Percentiles rank a stretch among this genome's conserved stretches.
These are phyloP conservation scores for Coptotermes formosanus DNA, from an alignment of 1,140 invertebrate species.

Conservation along the genomic window DNA sequence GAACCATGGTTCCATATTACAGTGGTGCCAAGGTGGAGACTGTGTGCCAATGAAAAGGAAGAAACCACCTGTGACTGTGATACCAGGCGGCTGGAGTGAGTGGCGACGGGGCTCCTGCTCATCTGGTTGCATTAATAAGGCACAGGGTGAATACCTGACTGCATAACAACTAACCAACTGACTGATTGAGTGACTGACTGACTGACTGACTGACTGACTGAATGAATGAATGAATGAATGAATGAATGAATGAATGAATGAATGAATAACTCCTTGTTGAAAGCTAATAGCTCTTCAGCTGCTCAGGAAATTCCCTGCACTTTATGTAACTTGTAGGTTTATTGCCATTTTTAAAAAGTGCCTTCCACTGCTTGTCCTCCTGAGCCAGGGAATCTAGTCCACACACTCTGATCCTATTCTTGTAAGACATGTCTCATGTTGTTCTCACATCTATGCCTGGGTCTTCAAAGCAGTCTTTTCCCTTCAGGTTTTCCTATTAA, in stretches of 20 bases:
- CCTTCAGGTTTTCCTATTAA: too few relatives aligned
- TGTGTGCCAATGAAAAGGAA: conserved; percentile 51
- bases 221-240: neutral
- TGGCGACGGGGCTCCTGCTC: conserved; percentile 61
- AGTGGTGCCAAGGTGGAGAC: conserved; percentile 67
- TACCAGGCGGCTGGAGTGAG: conserved; percentile 59
- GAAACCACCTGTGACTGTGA: conserved; percentile 43
- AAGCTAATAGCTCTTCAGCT: too few relatives aligned
- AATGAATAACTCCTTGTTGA: neutral
- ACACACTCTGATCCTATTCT: too few relatives aligned
- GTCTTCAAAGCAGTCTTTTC: too few relatives aligned
- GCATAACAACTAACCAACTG: neutral
- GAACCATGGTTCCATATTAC: neutral
- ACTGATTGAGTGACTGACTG: conserved; percentile 1
- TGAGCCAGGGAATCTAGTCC: too few relatives aligned
- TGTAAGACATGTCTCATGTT: too few relatives aligned
- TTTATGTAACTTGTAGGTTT: too few relatives aligned
- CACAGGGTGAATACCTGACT: conserved; percentile 46
- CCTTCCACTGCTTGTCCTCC: too few relatives aligned
- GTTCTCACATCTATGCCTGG: too few relatives aligned
- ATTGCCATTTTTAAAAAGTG: too few relatives aligned
- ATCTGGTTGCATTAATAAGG: conserved; percentile 66
- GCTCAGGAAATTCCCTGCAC: too few relatives aligned
- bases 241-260: neutral
- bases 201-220: neutral